These are phyloP conservation scores for Zaprionus kolodkinae DNA, from an alignment of 1,140 invertebrate genomes.

Conservation along the genomic window DNA sequence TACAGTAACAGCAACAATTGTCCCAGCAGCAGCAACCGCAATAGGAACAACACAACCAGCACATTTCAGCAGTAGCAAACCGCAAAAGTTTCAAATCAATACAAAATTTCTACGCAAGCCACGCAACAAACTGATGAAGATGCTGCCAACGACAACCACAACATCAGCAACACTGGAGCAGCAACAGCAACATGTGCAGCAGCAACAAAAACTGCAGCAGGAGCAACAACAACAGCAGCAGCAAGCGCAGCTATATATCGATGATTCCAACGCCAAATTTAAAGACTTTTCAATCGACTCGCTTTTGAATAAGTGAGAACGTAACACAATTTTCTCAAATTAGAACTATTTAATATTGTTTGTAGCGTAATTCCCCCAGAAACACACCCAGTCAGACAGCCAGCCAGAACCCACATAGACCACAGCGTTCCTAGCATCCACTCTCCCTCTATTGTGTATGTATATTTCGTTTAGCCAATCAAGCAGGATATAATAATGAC, in stretches of 20 bases:
- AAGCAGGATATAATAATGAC: slow-evolving; percentile 31
- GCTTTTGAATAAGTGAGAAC: slow-evolving; percentile 71
- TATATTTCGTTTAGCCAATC: slow-evolving; percentile 70
- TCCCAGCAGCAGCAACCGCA: slow-evolving; percentile 2
- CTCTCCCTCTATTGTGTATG: slow-evolving; percentile 33
- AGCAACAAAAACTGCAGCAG: slow-evolving; percentile 2
- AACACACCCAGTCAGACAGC: neutral
- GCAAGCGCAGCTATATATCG: slow-evolving; percentile 55
- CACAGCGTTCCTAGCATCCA: slow-evolving; percentile 63
- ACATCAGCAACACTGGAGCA: slow-evolving; percentile 1
- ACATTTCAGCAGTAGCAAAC: slow-evolving; percentile 44
- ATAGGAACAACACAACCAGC: slow-evolving; percentile 10
- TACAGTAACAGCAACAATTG: slow-evolving; percentile 9
- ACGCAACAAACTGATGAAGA: slow-evolving; percentile 75
- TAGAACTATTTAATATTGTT: slow-evolving; percentile 53
- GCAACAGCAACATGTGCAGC: slow-evolving; percentile 18
- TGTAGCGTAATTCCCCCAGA: slow-evolving; percentile 61
- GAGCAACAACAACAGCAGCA: slow-evolving; percentile 33
- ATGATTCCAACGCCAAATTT: slow-evolving; percentile 83
- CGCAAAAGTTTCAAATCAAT: slow-evolving; percentile 80
- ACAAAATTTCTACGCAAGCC: slow-evolving; percentile 81
- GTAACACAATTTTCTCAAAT: slow-evolving; percentile 29
- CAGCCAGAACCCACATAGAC: slow-evolving; percentile 33
- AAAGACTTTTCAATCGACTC: slow-evolving; percentile 84
- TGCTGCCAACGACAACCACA: slow-evolving; percentile 45